Conservation (phyloP, 2,888 invertebrate genomes). For the Erebia palarica region DNA sequence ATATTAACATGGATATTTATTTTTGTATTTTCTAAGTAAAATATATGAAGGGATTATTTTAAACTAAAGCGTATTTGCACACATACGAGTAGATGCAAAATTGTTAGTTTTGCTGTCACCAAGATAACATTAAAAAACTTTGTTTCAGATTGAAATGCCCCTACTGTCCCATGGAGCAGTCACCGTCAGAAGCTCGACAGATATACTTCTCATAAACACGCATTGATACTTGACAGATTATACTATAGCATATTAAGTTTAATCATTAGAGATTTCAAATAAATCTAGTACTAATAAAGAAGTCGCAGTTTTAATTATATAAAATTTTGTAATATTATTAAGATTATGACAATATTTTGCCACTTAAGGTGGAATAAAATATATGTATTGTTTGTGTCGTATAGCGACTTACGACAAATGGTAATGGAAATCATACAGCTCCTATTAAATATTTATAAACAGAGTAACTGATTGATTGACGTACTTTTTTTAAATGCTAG, state of each 20-base stretch:
- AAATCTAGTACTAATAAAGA: constrained; percentile 1
- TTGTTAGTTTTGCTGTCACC: no score
- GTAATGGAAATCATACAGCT: no score
- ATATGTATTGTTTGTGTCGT: no score
- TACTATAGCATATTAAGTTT: constrained; percentile 18
- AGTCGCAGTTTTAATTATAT: constrained; percentile 6
- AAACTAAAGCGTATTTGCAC: no score
- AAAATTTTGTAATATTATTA: neutral
- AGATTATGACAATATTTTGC: neutral
- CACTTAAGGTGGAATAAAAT: no score
- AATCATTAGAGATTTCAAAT: constrained; percentile 9
- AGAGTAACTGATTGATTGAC: no score
- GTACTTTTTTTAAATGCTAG: no score
- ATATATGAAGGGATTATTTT: neutral
- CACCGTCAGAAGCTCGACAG: constrained; percentile 94
- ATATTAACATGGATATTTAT: no score
- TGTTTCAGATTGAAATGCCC: constrained; percentile 96
- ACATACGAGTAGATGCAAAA: no score
- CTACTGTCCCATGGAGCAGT: constrained; percentile 98
- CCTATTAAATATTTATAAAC: no score
- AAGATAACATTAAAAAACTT: constrained; percentile 13
- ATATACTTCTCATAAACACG: constrained; percentile 90
- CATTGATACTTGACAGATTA: constrained; percentile 8
- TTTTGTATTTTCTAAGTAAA: neutral
- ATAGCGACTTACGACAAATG: no score